Percentiles rank a stretch among this genome's conserved stretches.
Evolutionary conservation across 2,797 vertebrate species (phyloP).

Genomic region (Myotis findleyi): DNA sequence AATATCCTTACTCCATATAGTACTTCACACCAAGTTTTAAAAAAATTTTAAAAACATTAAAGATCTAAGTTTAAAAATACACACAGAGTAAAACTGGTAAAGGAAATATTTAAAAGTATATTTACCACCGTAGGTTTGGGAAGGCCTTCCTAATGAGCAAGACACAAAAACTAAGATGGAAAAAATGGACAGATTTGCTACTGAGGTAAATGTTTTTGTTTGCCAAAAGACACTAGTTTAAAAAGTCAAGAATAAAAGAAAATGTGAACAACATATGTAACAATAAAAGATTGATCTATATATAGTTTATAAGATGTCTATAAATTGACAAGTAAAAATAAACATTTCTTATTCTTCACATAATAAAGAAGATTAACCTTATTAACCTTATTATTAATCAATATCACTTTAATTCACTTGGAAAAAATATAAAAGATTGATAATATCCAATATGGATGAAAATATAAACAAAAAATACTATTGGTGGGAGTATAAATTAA

Average conservation of each 20-base stretch:
- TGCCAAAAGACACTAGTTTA: neutral
- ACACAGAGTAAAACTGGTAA: neutral
- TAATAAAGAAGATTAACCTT: neutral
- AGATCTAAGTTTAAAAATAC: neutral
- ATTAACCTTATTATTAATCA: neutral
- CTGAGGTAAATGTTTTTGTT: neutral
- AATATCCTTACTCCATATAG: neutral
- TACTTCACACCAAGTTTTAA: neutral
- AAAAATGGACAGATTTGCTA: neutral
- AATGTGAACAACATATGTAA: neutral
- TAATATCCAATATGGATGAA: neutral
- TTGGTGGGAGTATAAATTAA: neutral
- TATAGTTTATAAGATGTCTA: neutral
- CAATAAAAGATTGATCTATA: neutral
- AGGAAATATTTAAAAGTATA: neutral
- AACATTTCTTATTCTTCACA: constrained; percentile 4
- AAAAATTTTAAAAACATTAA: neutral
- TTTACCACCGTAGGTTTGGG: neutral
- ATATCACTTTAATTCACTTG: constrained; percentile 22
- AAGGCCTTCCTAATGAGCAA: neutral
- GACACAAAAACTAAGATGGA: neutral
- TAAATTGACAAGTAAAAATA: constrained; percentile 8
- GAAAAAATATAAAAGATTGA: constrained; percentile 18
- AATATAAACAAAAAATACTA: neutral
- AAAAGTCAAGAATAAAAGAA: neutral